Conservation (phyloP, 2,797 vertebrate species). For the Vultur gryphus region DNA sequence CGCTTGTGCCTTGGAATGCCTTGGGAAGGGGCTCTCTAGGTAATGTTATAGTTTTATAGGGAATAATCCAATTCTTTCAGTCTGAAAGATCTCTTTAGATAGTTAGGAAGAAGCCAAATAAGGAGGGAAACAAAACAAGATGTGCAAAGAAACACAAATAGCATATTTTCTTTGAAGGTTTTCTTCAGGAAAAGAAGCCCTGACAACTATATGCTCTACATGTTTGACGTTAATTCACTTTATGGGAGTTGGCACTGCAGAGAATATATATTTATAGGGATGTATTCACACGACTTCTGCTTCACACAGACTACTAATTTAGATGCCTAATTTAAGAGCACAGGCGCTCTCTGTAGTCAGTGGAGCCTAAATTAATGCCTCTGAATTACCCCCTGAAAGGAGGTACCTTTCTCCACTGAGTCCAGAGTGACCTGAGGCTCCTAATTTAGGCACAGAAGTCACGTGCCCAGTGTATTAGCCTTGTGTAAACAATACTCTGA, state of each 20-base stretch:
- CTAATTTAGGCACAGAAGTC: background rate
- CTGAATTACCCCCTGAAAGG: background rate
- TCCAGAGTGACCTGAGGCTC: background rate
- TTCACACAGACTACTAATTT: background rate
- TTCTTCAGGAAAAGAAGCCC: background rate
- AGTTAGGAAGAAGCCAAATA: background rate
- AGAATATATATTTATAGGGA: background rate
- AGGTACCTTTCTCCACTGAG: background rate
- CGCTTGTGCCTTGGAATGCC: background rate
- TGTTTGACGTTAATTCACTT: background rate
- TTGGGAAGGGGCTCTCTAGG: background rate
- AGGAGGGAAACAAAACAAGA: background rate
- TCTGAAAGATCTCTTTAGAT: background rate
- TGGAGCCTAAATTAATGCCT: background rate
- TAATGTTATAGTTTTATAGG: background rate
- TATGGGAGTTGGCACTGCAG: background rate
- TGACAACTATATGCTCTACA: background rate
- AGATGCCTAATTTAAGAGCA: conserved; percentile 22
- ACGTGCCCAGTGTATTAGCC: background rate
- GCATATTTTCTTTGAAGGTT: background rate
- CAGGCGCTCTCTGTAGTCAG: background rate
- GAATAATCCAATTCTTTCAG: background rate
- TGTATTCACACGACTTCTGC: background rate
- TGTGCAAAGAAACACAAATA: background rate
- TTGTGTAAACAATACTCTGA: background rate